Percentiles rank a stretch among this genome's conserved stretches.
Conservation (phyloP, 1,140 invertebrate genomes). For the Ips typographus region DNA sequence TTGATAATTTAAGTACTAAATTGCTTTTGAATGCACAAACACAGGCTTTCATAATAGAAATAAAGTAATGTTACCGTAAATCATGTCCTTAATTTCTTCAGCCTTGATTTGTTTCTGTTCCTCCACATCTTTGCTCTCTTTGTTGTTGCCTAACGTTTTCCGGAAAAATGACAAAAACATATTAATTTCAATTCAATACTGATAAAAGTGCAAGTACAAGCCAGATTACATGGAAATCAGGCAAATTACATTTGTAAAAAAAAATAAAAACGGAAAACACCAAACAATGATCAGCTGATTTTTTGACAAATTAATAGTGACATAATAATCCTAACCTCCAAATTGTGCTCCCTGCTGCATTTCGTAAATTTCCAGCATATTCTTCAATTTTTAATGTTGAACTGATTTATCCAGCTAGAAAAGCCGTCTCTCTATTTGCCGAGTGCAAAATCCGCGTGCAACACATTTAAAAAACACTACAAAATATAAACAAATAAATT, state of each 20-base stretch:
- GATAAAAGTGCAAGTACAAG: conserved; percentile 9
- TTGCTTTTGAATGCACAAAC: neutral
- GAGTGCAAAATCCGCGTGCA: conserved; percentile 11
- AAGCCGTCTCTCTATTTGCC: neutral
- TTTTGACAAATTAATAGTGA: conserved; percentile 14
- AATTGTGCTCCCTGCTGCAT: neutral
- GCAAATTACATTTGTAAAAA: conserved; percentile 1
- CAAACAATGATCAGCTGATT: conserved; percentile 29
- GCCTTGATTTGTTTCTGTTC: conserved; percentile 30
- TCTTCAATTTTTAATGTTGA: conserved; percentile 3
- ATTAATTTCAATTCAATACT: conserved; percentile 11
- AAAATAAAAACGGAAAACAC: neutral
- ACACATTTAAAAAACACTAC: neutral
- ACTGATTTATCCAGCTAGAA: neutral
- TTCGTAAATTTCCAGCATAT: conserved; percentile 13
- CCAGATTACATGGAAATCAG: neutral
- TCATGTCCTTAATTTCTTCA: conserved; percentile 48
- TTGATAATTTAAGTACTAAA: conserved; percentile 10
- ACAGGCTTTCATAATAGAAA: conserved; percentile 14
- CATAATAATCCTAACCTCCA: conserved; percentile 19
- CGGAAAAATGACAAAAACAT: conserved; percentile 49
- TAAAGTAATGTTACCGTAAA: conserved; percentile 46
- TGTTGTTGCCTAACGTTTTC: conserved; percentile 46
- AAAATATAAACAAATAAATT: conserved; percentile 4
- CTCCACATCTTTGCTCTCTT: conserved; percentile 31